Conservation (phyloP, 2,797 vertebrate species). For the Dipus sagitta region DNA sequence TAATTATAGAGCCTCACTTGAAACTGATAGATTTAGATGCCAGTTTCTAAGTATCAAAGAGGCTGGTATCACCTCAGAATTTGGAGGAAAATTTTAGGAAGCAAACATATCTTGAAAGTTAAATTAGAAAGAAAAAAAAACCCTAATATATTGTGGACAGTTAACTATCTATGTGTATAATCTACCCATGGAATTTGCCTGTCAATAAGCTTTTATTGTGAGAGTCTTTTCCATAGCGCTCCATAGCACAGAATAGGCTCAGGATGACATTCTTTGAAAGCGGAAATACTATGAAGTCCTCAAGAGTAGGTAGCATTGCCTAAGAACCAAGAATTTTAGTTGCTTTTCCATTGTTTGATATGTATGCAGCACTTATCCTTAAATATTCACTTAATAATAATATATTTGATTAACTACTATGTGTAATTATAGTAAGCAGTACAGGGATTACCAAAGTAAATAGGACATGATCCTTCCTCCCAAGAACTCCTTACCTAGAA, state of each 20-base stretch:
- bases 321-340: conserved; percentile 19
- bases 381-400: background rate
- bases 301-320: background rate
- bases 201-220: background rate
- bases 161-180: conserved; percentile 39
- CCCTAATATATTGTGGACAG: conserved; percentile 21
- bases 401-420: background rate
- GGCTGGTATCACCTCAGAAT: background rate
- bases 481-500: conserved; percentile 2
- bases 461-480: background rate
- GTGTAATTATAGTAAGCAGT: background rate
- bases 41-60: conserved; percentile 10
- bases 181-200: background rate
- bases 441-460: background rate
- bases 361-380: conserved; percentile 21
- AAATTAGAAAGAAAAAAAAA: conserved; percentile 37
- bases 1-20: background rate
- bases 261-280: conserved; percentile 46
- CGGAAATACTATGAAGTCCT: background rate
- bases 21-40: conserved; percentile 44
- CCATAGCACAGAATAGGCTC: background rate
- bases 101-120: conserved; percentile 12
- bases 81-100: conserved; percentile 47
- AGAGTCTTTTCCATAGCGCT: conserved; percentile 27
- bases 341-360: background rate